Conservation (phyloP, 2,113 vertebrate genomes). For the Scatophagus argus region DNA sequence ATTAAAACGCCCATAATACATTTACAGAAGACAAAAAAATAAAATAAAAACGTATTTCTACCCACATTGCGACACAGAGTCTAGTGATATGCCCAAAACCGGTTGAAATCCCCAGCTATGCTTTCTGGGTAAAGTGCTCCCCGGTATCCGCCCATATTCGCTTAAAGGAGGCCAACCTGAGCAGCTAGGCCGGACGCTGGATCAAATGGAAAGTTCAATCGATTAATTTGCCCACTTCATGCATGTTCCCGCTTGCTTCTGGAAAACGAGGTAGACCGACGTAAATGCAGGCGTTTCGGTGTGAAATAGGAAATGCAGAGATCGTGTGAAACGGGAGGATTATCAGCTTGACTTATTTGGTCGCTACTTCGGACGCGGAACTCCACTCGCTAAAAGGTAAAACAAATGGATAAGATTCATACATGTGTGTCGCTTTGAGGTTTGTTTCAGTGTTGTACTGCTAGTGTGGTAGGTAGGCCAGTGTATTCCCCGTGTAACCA, state of each 20-base stretch:
- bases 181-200: slow-evolving; percentile 78
- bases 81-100: slow-evolving; percentile 46
- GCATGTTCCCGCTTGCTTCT: slow-evolving; percentile 46
- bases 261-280: slow-evolving; percentile 28
- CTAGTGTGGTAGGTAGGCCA: accelerated
- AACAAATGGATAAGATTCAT: slow-evolving; percentile 54
- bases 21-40: neutral
- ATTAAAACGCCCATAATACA: accelerated
- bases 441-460: neutral
- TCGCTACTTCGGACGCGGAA: slow-evolving; percentile 85
- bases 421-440: slow-evolving; percentile 23
- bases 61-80: slow-evolving; percentile 49
- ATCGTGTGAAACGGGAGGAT: slow-evolving; percentile 77
- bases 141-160: slow-evolving; percentile 87
- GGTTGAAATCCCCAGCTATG: slow-evolving; percentile 76
- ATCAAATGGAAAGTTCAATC: slow-evolving; percentile 82
- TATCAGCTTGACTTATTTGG: slow-evolving; percentile 80
- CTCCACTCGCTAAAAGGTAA: slow-evolving; percentile 84
- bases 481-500: neutral
- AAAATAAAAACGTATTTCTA: neutral
- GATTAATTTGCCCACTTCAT: slow-evolving; percentile 72
- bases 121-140: slow-evolving; percentile 84
- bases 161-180: slow-evolving; percentile 80
- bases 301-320: slow-evolving; percentile 80
- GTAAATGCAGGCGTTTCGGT: slow-evolving; percentile 68